A percentile compares a stretch with the other conserved stretches of the same genome.
These are phyloP conservation scores for Chelonus formosanus DNA, from an alignment of 2,888 invertebrate species.

Conservation along the genomic window DNA sequence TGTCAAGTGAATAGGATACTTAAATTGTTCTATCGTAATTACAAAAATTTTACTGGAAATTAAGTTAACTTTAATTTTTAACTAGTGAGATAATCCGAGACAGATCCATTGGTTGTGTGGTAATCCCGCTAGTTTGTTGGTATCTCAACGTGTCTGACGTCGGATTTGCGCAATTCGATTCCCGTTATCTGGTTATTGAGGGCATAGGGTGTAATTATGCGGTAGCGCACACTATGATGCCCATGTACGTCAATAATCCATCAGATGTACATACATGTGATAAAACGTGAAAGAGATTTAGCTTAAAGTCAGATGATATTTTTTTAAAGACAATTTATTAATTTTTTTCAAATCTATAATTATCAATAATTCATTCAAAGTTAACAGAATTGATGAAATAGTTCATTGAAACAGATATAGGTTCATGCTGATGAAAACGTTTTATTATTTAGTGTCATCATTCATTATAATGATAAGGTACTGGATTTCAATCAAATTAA, in stretches of 20 bases:
- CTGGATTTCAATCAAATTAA: no score
- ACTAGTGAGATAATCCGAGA: background rate
- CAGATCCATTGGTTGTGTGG: background rate
- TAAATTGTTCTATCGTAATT: no score
- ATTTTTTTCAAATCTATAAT: no score
- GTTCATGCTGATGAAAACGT: no score
- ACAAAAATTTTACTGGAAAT: background rate
- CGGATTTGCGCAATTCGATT: slow-evolving; percentile 32
- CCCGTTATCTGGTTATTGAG: slow-evolving; percentile 25
- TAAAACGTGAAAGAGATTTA: background rate
- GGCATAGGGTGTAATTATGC: slow-evolving; percentile 31
- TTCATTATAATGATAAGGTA: no score
- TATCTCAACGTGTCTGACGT: slow-evolving; percentile 34
- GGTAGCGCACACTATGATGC: slow-evolving; percentile 24
- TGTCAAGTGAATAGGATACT: no score
- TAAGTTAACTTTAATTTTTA: background rate
- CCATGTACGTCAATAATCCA: slow-evolving; percentile 32
- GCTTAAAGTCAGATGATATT: no score
- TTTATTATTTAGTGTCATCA: no score
- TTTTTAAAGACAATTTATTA: no score
- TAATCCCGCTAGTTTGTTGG: slow-evolving; percentile 23
- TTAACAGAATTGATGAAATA: no score
- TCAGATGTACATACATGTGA: slow-evolving; percentile 23
- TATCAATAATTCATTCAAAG: no score
- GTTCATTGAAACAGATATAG: no score